phyloP scores from a whole-genome alignment of 1,140 invertebrate genomes.

The Atta texana region DNA sequence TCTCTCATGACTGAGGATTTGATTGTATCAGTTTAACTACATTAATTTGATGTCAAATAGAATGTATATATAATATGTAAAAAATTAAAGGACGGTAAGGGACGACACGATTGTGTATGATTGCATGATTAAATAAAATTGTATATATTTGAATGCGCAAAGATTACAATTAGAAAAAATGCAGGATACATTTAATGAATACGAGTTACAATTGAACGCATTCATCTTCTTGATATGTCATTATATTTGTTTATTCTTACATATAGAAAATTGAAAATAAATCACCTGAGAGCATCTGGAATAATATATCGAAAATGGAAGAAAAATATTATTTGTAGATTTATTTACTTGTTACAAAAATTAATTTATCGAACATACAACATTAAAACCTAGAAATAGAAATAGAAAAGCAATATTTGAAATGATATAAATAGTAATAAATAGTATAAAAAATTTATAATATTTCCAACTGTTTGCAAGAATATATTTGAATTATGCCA shows the following conservation, averaged over 20 bases:
- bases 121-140: not conserved
- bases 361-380: conserved; percentile 3
- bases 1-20: not conserved
- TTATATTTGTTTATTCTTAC: not conserved
- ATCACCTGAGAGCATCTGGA: not conserved
- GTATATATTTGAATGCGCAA: not conserved
- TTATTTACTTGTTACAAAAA: not conserved
- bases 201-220: not conserved
- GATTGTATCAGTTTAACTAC: not conserved
- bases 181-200: not conserved
- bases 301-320: not conserved
- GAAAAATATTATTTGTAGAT: not conserved
- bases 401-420: not conserved
- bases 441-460: not conserved
- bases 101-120: not conserved
- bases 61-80: not conserved
- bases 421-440: not conserved
- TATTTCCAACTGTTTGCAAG: not conserved
- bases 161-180: not conserved
- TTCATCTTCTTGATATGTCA: not conserved
- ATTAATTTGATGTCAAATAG: not conserved
- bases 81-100: not conserved
- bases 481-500: not conserved
- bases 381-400: not conserved
- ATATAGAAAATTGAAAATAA: not conserved